These are phyloP conservation scores for Crocallis elinguaria DNA, from an alignment of 2,888 invertebrate species.

Conservation along the genomic window DNA sequence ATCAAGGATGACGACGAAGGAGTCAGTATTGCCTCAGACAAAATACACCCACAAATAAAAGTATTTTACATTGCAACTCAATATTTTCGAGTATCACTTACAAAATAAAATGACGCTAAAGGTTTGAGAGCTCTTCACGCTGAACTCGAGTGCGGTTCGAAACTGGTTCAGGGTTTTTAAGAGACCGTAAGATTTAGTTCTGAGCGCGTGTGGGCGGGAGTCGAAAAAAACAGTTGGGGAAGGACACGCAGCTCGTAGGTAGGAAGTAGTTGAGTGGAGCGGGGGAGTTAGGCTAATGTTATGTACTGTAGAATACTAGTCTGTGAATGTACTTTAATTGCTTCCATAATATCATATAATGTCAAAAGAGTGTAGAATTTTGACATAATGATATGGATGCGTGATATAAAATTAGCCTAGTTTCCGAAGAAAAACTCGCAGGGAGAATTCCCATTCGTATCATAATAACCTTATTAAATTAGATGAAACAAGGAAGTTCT, in stretches of 20 bases:
- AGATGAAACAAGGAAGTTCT: neutral
- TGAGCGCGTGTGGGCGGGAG: slow-evolving; percentile 14
- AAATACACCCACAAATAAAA: neutral
- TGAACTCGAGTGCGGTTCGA: slow-evolving; percentile 8
- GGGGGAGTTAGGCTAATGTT: neutral
- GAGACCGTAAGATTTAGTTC: slow-evolving; percentile 13
- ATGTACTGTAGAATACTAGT: too few species aligned
- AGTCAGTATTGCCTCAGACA: too few species aligned
- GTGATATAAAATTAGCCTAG: too few species aligned
- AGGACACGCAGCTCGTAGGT: too few species aligned
- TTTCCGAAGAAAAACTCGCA: too few species aligned
- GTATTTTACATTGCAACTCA: slow-evolving; percentile 5
- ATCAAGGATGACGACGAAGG: too few species aligned
- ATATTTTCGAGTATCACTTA: slow-evolving; percentile 20
- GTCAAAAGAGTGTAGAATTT: too few species aligned
- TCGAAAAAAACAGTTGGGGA: neutral
- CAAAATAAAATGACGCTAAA: slow-evolving; percentile 12
- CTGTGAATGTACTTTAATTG: too few species aligned
- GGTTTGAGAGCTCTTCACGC: slow-evolving; percentile 9
- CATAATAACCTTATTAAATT: neutral
- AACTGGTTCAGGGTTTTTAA: slow-evolving; percentile 20
- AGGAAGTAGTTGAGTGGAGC: neutral
- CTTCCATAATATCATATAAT: too few species aligned
- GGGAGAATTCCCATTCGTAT: neutral
- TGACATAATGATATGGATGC: too few species aligned